Percentiles rank a stretch among this genome's conserved stretches.
Evolutionary conservation across 2,113 vertebrate genomes (phyloP).

Genomic region (Perca fluviatilis): DNA sequence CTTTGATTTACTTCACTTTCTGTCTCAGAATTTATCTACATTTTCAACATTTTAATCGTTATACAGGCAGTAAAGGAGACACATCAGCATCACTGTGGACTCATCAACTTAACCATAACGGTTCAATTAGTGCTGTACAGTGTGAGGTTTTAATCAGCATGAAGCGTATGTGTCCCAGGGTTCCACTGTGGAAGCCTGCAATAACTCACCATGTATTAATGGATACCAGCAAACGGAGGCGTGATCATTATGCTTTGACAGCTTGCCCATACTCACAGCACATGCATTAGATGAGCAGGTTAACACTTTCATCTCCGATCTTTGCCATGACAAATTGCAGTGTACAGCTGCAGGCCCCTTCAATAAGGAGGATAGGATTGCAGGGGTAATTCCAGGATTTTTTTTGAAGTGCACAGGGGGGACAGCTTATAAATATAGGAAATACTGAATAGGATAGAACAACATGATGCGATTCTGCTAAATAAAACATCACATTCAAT

Average conservation of each 20-base stretch:
- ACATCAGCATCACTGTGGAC: neutral
- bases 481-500: no score
- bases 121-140: constrained; percentile 19
- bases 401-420: no score
- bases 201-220: constrained; percentile 60
- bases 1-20: no score
- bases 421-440: no score
- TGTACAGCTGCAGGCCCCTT: constrained; percentile 12
- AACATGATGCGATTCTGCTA: no score
- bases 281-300: constrained; percentile 46
- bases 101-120: neutral
- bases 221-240: constrained; percentile 40
- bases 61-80: neutral
- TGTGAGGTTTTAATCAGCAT: constrained; percentile 6
- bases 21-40: neutral
- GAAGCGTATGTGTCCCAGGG: constrained; percentile 21
- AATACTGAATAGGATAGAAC: no score
- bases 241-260: constrained; percentile 51
- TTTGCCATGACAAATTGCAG: constrained; percentile 20
- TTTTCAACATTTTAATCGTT: neutral
- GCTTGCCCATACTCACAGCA: constrained; percentile 29
- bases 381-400: no score
- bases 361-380: neutral
- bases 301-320: constrained; percentile 32
- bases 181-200: constrained; percentile 14